These are phyloP conservation scores for Labia minor DNA, from an alignment of 2,888 invertebrate genomes.

Conservation along the genomic window DNA sequence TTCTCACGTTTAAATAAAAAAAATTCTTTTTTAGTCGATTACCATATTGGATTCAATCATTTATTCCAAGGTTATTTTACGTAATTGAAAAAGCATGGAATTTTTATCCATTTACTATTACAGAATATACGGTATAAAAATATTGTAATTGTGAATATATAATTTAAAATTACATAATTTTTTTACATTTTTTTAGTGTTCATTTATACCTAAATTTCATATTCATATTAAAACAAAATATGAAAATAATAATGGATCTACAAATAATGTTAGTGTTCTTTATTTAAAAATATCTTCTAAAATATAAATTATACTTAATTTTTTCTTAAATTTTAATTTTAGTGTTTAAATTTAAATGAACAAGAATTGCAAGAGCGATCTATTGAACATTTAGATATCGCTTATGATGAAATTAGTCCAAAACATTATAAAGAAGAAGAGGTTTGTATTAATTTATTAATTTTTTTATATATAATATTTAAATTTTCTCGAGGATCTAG, in stretches of 20 bases:
- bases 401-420: conserved; percentile 71
- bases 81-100: conserved; percentile 92
- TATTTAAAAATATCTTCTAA: background rate
- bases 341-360: conserved; percentile 63
- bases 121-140: conserved; percentile 60
- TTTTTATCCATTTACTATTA: conserved; percentile 82
- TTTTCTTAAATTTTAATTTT: conserved; percentile 22
- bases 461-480: background rate
- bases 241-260: conserved; percentile 77
- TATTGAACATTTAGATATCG: conserved; percentile 77
- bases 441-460: conserved; percentile 34
- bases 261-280: conserved; percentile 66
- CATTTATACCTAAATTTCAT: conserved; percentile 74
- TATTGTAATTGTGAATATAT: conserved; percentile 16
- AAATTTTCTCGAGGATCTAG: background rate
- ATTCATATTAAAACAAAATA: conserved; percentile 81
- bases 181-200: conserved; percentile 57
- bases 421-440: conserved; percentile 85
- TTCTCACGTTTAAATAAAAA: no score
- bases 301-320: background rate
- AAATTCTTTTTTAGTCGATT: conserved; percentile 66
- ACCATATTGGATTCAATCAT: conserved; percentile 78
- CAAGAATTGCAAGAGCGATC: conserved; percentile 61
- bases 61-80: conserved; percentile 83
- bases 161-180: conserved; percentile 20